phyloP scores from a whole-genome alignment of 2,888 invertebrate genomes.

The Parapristionchus giblindavisi region DNA sequence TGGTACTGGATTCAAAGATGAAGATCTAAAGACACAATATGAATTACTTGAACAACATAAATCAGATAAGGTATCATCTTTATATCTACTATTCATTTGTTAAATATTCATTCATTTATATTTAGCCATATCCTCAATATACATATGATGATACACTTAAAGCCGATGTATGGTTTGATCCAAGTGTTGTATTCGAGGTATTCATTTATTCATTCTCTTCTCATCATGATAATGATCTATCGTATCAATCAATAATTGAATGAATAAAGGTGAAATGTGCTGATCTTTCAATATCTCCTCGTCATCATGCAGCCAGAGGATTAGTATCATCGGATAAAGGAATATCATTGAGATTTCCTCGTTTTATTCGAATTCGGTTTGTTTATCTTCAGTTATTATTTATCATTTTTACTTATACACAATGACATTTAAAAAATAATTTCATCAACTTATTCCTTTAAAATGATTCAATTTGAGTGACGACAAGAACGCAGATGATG shows the following conservation, averaged over 20 bases:
- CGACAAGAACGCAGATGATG: slow-evolving; percentile 91
- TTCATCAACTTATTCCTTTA: slow-evolving; percentile 1
- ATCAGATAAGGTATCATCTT: slow-evolving; percentile 73
- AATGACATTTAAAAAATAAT: not conserved
- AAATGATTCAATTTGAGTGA: slow-evolving; percentile 74
- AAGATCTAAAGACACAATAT: slow-evolving; percentile 82
- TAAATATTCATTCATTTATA: not conserved
- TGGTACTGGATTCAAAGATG: slow-evolving; percentile 93
- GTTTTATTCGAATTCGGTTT: slow-evolving; percentile 82
- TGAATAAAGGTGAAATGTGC: slow-evolving; percentile 81
- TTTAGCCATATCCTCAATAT: slow-evolving; percentile 76
- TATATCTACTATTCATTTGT: not conserved
- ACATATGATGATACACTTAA: slow-evolving; percentile 79
- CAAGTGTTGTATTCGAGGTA: slow-evolving; percentile 90
- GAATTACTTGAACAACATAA: slow-evolving; percentile 81
- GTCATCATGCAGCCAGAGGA: slow-evolving; percentile 84
- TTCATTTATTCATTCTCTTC: too few species aligned
- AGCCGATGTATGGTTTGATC: slow-evolving; percentile 89
- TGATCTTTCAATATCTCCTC: slow-evolving; percentile 93
- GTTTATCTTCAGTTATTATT: too few species aligned
- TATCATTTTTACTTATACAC: too few species aligned
- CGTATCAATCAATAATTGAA: not conserved
- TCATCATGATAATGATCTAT: not conserved
- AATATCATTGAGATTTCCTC: slow-evolving; percentile 92
- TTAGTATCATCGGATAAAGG: slow-evolving; percentile 75